phyloP scores from a whole-genome alignment of 2,797 vertebrate species.

The Coilia nasus region DNA sequence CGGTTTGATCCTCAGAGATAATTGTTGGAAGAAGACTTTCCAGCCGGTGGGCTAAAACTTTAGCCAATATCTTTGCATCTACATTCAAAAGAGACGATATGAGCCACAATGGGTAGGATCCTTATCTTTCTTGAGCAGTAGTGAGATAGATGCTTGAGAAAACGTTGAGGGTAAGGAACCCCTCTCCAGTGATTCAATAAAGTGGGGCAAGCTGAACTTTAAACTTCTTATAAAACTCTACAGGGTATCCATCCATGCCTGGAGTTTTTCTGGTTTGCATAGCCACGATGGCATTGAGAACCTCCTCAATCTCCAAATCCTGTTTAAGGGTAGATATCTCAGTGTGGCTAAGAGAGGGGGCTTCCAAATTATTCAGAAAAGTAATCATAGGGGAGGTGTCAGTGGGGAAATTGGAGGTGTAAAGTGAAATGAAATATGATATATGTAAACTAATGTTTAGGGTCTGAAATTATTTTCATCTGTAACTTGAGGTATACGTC shows the following conservation, averaged over 20 bases:
- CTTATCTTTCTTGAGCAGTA: neutral
- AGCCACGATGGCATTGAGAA: too few species aligned
- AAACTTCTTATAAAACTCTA: neutral
- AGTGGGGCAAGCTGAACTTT: neutral
- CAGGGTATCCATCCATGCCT: neutral
- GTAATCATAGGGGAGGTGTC: too few species aligned
- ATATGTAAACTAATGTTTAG: too few species aligned
- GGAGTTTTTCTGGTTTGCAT: neutral
- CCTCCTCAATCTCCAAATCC: too few species aligned
- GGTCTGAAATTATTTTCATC: too few species aligned
- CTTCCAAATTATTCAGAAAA: too few species aligned
- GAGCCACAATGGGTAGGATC: neutral
- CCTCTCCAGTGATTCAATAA: neutral
- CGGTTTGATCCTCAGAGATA: neutral
- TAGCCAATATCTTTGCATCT: neutral
- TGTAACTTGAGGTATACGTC: too few species aligned
- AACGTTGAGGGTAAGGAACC: neutral
- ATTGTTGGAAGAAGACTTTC: neutral
- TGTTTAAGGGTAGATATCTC: too few species aligned
- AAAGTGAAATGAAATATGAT: too few species aligned
- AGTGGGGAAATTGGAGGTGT: too few species aligned
- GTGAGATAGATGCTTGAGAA: conserved; percentile 33
- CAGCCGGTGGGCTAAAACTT: neutral
- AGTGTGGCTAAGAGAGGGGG: too few species aligned
- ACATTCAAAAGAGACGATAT: neutral